phyloP scores from a whole-genome alignment of 2,797 vertebrate species.

The Coracias cyanogaster region DNA sequence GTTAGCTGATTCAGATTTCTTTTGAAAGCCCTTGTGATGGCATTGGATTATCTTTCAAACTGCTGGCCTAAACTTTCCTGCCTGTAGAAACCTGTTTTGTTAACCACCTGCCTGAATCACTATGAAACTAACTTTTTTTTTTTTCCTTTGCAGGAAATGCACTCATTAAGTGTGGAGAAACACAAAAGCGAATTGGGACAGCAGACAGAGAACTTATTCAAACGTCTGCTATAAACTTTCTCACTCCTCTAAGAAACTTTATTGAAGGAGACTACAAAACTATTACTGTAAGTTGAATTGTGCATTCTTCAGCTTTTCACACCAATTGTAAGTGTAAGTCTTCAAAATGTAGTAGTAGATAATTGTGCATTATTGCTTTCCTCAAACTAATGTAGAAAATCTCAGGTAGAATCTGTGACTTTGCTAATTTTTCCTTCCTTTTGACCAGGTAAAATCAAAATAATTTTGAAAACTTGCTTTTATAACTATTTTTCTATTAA shows the following conservation, averaged over 20 bases:
- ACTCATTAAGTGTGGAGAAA: conserved; percentile 93
- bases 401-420: background rate
- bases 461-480: background rate
- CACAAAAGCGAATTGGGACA: conserved; percentile 93
- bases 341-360: background rate
- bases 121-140: background rate
- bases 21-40: background rate
- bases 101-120: background rate
- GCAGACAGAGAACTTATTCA: conserved; percentile 97
- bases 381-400: background rate
- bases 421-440: background rate
- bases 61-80: background rate
- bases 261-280: conserved; percentile 99
- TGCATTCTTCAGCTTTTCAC: conserved; percentile 9
- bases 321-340: background rate
- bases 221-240: conserved; percentile 94
- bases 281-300: conserved; percentile 89
- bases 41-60: background rate
- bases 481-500: background rate
- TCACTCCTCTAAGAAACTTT: conserved; percentile 96
- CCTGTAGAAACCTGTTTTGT: background rate
- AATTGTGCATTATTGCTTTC: background rate
- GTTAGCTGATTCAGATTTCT: background rate
- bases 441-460: background rate
- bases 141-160: conserved; percentile 85